Base-by-base conservation (phyloP, 2,113 vertebrate species). In the Quiscalus mexicanus region DNA sequence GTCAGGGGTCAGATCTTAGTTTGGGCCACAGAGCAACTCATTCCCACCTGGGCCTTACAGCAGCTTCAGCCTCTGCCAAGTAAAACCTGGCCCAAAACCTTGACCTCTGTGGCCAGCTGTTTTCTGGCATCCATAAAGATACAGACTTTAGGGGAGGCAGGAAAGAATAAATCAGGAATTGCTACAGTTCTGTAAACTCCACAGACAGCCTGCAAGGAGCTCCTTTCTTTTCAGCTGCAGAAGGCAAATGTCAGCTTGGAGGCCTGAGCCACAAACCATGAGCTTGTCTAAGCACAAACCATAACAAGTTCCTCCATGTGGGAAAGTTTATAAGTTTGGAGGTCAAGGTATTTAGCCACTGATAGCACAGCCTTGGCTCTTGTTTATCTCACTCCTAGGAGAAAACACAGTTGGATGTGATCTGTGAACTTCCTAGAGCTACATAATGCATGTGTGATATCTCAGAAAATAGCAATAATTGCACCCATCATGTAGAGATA, bases 151-250 rank as follows among this genome's bases (percentile, higher is more conserved):
- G 84, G 59, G 86, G 88, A 94, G 67, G 68, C 92, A 96, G 94
- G 94, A 97, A 97, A 55, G 84, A 91, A 95, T 97, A 92, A 93
- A 97, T 95, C 44, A 86, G 62, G 75, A 93, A 64, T 89, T 50
- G 75, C 76, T 58, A 50, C 24, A 53, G 84, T 95, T 94, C 90
- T 95, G 79, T 86, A 87, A 87, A 67, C 68, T 86, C 93, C 55
- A 6, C 9, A 27, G 35, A 78, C 89, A 93, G 42, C 59, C 58
- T 87, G 69, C 79, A 82, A 77, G 42, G 92, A 96, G 67, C 67
- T 96, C 68, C 44, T 94, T 93, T 79, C 27, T 12, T 96, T 96
- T 17, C 11, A 71, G 89, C 93, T 96, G 94, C 81, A 86, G 92
- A 90, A 77, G 76, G 52, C 78, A 47, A 74, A 84, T 5, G 14